Evolutionary conservation across 2,888 invertebrate genomes (phyloP), one percentile per base, ranked within the genome.

Genomic region (Caenorhabditis wallacei): DNA sequence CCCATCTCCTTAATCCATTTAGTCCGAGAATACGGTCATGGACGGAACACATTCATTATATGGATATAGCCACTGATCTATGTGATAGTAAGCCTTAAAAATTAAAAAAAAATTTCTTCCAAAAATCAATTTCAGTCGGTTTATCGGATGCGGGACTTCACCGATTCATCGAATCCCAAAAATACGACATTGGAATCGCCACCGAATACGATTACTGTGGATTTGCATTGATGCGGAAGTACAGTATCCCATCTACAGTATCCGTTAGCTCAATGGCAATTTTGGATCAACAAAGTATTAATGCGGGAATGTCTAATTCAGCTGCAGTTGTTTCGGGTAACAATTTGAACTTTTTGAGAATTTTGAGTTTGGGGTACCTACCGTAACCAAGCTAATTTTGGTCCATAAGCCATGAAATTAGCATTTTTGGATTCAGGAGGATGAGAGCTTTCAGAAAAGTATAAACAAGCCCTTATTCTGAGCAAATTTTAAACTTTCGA

Each of bases 191-290:
- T 3, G 86, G 75, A 51, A 40, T 86, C 1, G 66, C 71, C 0
- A 66, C 81, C 8, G 84, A 76, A 11, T 86, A 84, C 46, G 86
- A 86, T 8, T 83, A 72, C 43, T 86, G 86, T 57, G 78, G 76
- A 3, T 72, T 74, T 22, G 76, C 78, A 4, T 16, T 84, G 11
- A 51, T 80, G 40, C 43, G 82, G 18, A 68, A 81, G 37, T 75
- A 80, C 59, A 66, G 64, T 22, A 80, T 86, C n/a, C 72, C 80
- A 10, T 59, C 81, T n/a, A 46, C 63, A 0, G 80, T 69, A 7
- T 71, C 84, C 16, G 54, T 71, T 1, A 80, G 22, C 22, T 64
- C 80, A 10, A 16, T 80, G 54, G 46, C 71, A 4, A 16, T 84
- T 10, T 18, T 84, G 20, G 78, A 78, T 54, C 71, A 66, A 16